Conservation (phyloP, 2,113 vertebrate genomes). For the Plecturocebus donacophilus region DNA sequence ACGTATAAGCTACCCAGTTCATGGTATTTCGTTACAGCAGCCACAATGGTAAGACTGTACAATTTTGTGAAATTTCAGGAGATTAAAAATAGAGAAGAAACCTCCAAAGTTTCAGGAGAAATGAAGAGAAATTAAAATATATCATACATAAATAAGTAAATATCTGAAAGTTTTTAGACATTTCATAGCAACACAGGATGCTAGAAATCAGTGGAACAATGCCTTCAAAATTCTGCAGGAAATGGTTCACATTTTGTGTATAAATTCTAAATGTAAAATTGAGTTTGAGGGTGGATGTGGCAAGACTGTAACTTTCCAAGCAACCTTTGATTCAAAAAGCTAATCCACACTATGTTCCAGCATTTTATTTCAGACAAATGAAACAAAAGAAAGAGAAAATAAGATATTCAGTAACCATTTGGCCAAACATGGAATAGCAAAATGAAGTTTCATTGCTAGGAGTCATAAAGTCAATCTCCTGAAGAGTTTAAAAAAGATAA, state of each 20-base stretch:
- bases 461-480: not conserved
- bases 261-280: not conserved
- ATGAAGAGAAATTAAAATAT: not conserved
- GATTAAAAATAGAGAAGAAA: not conserved
- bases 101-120: not conserved
- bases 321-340: not conserved
- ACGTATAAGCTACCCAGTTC: not conserved
- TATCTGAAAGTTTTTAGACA: not conserved
- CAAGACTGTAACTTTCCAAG: not conserved
- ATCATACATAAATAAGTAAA: not conserved
- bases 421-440: not conserved
- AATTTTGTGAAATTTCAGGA: not conserved
- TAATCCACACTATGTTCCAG: not conserved
- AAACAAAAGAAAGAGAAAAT: constrained; percentile 10
- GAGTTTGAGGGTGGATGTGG: not conserved
- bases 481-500: not conserved
- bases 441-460: not conserved
- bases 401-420: not conserved
- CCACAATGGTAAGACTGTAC: not conserved
- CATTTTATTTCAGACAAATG: not conserved
- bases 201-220: not conserved
- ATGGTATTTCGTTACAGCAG: not conserved
- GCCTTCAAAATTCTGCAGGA: not conserved
- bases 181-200: not conserved
- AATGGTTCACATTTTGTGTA: not conserved